Evolutionary conservation across 2,888 invertebrate genomes (phyloP).

Genomic region (Apamea sordens): DNA sequence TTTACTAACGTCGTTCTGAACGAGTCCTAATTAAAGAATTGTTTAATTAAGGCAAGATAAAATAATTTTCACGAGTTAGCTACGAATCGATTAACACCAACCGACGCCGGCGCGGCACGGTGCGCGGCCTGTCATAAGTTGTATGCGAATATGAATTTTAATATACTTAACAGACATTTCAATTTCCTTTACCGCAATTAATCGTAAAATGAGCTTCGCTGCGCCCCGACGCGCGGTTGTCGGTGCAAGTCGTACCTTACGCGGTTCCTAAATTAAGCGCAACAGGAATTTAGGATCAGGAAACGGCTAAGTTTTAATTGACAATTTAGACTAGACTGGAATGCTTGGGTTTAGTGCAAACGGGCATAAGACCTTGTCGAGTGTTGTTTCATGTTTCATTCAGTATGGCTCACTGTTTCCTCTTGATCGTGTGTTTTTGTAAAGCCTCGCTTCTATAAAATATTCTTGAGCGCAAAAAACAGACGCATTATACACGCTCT

Average conservation of each 20-base stretch:
- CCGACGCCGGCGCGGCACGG: neutral
- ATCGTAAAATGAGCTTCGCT: neutral
- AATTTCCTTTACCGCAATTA: neutral
- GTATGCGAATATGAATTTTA: slow-evolving; percentile 1
- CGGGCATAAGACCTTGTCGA: neutral
- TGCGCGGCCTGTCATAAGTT: neutral
- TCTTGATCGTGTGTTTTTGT: slow-evolving; percentile 35
- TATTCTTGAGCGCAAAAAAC: slow-evolving; percentile 39
- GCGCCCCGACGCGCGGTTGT: neutral
- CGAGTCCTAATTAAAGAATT: neutral
- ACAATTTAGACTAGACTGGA: slow-evolving; percentile 14
- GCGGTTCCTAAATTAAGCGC: slow-evolving; percentile 5
- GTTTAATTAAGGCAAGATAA: neutral
- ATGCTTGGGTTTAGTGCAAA: slow-evolving; percentile 1
- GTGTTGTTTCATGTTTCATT: slow-evolving; percentile 27
- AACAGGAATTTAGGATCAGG: slow-evolving; percentile 14
- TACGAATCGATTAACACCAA: neutral
- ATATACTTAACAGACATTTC: neutral
- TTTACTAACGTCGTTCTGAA: neutral
- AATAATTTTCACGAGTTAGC: neutral
- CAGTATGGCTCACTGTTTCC: slow-evolving; percentile 9
- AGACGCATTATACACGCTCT: slow-evolving; percentile 44
- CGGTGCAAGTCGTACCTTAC: slow-evolving; percentile 1
- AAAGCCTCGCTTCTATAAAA: slow-evolving; percentile 46
- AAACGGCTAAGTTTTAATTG: slow-evolving; percentile 18